Evolutionary conservation across 1,140 invertebrate genomes (phyloP).

Genomic region (Octopus bimaculoides): DNA sequence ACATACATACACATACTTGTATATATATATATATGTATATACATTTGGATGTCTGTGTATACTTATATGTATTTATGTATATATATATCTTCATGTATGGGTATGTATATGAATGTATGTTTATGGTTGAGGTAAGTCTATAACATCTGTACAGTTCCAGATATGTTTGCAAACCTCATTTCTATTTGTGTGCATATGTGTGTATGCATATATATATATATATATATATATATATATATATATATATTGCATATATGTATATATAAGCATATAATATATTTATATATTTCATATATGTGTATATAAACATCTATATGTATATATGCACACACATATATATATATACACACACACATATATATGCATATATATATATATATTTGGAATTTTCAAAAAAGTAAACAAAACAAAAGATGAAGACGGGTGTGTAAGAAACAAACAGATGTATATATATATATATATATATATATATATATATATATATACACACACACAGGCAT

Average conservation of each 20-base stretch:
- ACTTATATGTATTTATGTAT: not conserved
- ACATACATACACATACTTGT: not conserved
- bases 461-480: not conserved
- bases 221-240: not conserved
- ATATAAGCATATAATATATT: not conserved
- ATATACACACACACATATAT: not conserved
- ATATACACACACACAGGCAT: no score
- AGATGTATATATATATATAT: not conserved
- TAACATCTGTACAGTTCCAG: not conserved
- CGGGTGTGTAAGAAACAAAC: no score
- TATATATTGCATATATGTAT: not conserved
- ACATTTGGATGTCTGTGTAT: not conserved
- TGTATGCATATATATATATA: conserved; percentile 6
- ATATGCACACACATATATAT: not conserved
- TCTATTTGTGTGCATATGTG: not conserved
- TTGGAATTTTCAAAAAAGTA: no score
- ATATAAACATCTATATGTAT: not conserved
- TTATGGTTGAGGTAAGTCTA: no score
- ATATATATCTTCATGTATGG: not conserved
- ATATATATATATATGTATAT: not conserved
- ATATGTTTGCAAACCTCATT: not conserved
- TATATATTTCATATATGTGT: not conserved
- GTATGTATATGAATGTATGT: not conserved
- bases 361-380: not conserved
- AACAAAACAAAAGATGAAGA: no score